Evolutionary conservation across 2,113 vertebrate species (phyloP).

Genomic region (Microcebus jonahi): DNA sequence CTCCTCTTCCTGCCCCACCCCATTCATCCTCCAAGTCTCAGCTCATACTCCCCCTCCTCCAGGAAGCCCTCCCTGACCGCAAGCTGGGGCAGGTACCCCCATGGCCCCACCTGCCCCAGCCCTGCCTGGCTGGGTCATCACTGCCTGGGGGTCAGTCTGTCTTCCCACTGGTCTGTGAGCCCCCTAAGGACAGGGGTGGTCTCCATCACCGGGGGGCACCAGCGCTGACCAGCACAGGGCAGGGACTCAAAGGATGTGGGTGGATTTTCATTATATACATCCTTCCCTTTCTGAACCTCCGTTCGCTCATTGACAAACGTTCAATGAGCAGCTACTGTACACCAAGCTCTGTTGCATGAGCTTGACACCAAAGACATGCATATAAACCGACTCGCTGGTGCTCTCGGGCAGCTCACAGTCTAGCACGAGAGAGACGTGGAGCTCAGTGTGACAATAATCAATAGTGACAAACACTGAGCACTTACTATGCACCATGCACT

Average conservation of each 20-base stretch:
- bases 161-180: background rate
- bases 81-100: background rate
- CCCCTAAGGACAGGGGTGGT: background rate
- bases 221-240: background rate
- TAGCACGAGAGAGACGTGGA: background rate
- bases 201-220: accelerated
- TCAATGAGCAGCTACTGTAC: background rate
- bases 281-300: background rate
- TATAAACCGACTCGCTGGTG: background rate
- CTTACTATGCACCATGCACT: accelerated
- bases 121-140: background rate
- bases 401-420: background rate
- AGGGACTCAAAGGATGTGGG: background rate
- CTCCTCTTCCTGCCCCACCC: background rate
- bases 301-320: background rate
- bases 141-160: background rate
- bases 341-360: background rate
- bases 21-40: background rate
- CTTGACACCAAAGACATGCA: background rate
- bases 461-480: background rate
- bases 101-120: background rate
- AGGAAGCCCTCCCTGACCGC: background rate
- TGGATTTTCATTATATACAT: background rate
- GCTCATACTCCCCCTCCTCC: background rate
- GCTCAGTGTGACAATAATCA: background rate